Base-by-base conservation (phyloP, 2,797 vertebrate genomes). In the Microcaecilia unicolor region DNA sequence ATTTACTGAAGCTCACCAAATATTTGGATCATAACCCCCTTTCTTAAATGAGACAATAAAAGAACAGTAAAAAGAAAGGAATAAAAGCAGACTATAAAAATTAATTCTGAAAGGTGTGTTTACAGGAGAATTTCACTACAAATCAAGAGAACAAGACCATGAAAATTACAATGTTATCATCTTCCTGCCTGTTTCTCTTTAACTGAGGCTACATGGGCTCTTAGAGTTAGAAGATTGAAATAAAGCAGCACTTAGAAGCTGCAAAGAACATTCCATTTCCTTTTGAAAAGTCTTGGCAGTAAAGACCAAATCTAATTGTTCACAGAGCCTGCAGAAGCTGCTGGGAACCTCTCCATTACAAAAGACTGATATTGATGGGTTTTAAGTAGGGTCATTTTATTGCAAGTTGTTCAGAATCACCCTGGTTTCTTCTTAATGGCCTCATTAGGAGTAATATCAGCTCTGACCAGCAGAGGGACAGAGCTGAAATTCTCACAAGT, bases 311-410 rank as follows among this genome's bases (percentile, higher is more conserved):
- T 31, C 35, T 41, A 48, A 48, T 48, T 41, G 44, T 35, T 34
- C 12, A 16, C 10, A 34, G 31, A 47, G 40, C 44, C 44, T 40
- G 22, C 25, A 29, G 44, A 34, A 35, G 31, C 27, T 44, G 41
- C 37, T 47, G 36, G 32, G 41, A 41, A 48, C 30, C 40, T 48
- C 37, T 35, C 44, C 44, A 48, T 41, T 41, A 48, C 37, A 48
- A 41, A n/a, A 35, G 31, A 48, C 48, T 34, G 37, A 37, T 48
- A 48, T 48, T 41, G 44, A 48, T 44, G 48, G 22, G 18, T 35
- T 25, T 24, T 41, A 48, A 48, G 44, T 48, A 48, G 37, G 41
- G 37, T 41, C 44, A 41, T 41, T 41, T 48, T 44, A 48, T 41
- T 48, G 44, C 16, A 14, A 48, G 44, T 48, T 41, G 31, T 32